phyloP scores from a whole-genome alignment of 2,888 invertebrate species.

The Lasius fuliginosus region DNA sequence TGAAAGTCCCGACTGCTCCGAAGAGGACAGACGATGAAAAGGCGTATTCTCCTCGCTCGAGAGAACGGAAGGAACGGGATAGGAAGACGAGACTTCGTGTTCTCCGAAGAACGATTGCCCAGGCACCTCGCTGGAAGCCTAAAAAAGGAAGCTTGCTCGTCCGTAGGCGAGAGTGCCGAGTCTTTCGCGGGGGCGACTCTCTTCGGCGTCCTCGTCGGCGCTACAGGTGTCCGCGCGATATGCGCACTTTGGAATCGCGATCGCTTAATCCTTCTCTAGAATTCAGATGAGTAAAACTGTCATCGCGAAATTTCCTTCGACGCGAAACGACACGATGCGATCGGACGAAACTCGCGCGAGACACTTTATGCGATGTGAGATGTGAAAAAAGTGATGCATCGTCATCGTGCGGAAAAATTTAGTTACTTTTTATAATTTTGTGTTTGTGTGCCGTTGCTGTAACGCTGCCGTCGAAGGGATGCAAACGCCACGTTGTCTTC shows the following conservation, averaged over 20 bases:
- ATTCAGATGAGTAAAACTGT: constrained; percentile 1
- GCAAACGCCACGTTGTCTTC: background rate
- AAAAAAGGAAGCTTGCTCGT: constrained; percentile 77
- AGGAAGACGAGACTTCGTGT: constrained; percentile 2
- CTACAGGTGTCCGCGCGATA: constrained; percentile 70
- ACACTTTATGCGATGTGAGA: background rate
- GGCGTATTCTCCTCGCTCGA: background rate
- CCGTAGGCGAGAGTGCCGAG: constrained; percentile 73
- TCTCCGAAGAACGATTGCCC: constrained; percentile 28
- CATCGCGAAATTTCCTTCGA: background rate
- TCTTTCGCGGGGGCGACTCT: constrained; percentile 74
- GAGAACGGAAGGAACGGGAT: constrained; percentile 69
- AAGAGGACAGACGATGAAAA: background rate
- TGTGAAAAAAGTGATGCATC: background rate
- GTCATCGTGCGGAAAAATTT: background rate
- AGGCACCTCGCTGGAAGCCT: constrained; percentile 65
- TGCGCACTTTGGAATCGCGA: constrained; percentile 35
- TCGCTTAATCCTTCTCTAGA: background rate
- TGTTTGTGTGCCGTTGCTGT: too few species aligned
- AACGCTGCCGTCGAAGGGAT: background rate
- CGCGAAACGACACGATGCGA: background rate
- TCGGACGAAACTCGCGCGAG: background rate
- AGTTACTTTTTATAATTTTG: background rate
- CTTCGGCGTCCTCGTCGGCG: constrained; percentile 50
- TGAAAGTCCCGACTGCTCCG: too few species aligned